Percentiles rank a stretch among this genome's conserved stretches.
These are phyloP conservation scores for Gymnosoma rotundatum DNA, from an alignment of 2,888 invertebrate species.

Conservation along the genomic window DNA sequence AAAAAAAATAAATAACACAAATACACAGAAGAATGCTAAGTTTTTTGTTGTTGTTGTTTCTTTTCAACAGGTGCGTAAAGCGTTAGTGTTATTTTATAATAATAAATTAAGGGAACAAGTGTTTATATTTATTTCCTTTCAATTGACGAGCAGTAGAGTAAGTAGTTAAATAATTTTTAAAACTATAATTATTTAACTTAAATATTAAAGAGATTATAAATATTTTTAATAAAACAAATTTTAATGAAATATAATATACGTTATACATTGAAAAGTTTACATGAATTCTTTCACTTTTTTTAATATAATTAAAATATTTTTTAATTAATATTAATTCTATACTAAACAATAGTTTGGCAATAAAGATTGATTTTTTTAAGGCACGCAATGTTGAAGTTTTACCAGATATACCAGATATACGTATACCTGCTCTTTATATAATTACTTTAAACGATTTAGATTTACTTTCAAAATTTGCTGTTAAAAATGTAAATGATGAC, in stretches of 20 bases:
- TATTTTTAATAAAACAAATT: conserved; percentile 36
- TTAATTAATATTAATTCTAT: conserved; percentile 32
- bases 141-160: conserved; percentile 11
- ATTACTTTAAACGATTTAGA: too few relatives aligned
- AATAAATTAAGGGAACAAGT: conserved; percentile 28
- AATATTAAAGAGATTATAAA: conserved; percentile 42
- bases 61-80: conserved; percentile 51
- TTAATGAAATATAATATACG: conserved; percentile 53
- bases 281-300: neutral
- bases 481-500: too few relatives aligned
- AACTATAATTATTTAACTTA: conserved; percentile 64
- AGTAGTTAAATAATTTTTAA: conserved; percentile 58
- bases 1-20: conserved; percentile 49
- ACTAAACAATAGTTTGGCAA: conserved; percentile 36
- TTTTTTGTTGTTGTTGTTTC: neutral
- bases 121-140: conserved; percentile 26
- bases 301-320: neutral
- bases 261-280: conserved; percentile 54
- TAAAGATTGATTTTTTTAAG: neutral
- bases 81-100: conserved; percentile 55
- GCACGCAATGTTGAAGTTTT: too few relatives aligned
- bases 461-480: too few relatives aligned
- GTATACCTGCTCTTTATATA: too few relatives aligned
- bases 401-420: too few relatives aligned
- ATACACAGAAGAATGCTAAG: conserved; percentile 38